Evolutionary conservation across 1,140 invertebrate species (phyloP).

Genomic region (Amyelois transitella): DNA sequence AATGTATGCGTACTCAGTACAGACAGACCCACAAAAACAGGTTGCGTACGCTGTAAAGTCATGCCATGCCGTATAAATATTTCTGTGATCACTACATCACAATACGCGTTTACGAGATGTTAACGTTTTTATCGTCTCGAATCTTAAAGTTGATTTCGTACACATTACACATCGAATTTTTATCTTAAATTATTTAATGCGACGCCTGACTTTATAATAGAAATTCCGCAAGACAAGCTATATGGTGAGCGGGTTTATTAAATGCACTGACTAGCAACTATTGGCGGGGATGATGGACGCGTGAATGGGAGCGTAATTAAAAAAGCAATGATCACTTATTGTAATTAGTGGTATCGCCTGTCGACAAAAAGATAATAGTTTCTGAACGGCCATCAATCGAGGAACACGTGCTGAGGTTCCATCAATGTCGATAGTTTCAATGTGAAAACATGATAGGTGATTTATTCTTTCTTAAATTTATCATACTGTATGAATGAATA

Average conservation of each 20-base stretch:
- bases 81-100: conserved; percentile 37
- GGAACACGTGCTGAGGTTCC: not conserved
- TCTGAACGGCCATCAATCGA: conserved; percentile 56
- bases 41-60: conserved; percentile 35
- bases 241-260: conserved; percentile 47
- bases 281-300: conserved; percentile 55
- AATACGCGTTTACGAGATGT: conserved; percentile 41
- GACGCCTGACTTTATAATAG: conserved; percentile 46
- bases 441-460: not conserved
- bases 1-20: conserved; percentile 42
- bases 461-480: not conserved
- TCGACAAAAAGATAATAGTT: conserved; percentile 68
- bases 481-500: too few species aligned
- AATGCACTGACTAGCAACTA: conserved; percentile 66
- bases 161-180: not conserved
- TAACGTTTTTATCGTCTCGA: conserved; percentile 34
- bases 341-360: conserved; percentile 63
- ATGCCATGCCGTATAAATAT: conserved; percentile 26
- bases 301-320: conserved; percentile 67
- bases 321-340: conserved; percentile 70
- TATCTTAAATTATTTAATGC: conserved; percentile 6
- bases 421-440: not conserved
- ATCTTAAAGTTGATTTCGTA: not conserved
- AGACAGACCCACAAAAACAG: conserved; percentile 36
- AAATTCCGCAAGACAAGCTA: conserved; percentile 51